A percentile compares a stretch with the other conserved stretches of the same genome.
Evolutionary conservation across 2,797 vertebrate genomes (phyloP).

Genomic region (Falco biarmicus): DNA sequence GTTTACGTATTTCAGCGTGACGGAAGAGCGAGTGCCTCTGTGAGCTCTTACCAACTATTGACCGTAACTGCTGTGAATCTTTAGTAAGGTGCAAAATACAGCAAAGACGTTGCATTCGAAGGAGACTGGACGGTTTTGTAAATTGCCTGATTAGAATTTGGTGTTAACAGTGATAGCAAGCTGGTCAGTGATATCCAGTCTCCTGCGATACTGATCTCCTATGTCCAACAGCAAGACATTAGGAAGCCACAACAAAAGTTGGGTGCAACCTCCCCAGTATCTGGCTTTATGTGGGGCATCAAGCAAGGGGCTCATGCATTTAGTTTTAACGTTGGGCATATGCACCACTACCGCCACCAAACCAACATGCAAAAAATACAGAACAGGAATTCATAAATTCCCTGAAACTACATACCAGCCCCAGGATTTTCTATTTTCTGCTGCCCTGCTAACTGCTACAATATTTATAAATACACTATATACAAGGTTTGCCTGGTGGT

Average conservation of each 20-base stretch:
- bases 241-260: conserved; percentile 87
- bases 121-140: conserved; percentile 77
- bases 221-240: conserved; percentile 82
- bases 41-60: conserved; percentile 66
- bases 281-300: conserved; percentile 96
- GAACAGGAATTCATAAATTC: conserved; percentile 80
- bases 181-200: conserved; percentile 72
- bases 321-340: conserved; percentile 84
- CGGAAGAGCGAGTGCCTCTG: not conserved
- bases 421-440: conserved; percentile 55
- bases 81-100: conserved; percentile 32
- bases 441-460: conserved; percentile 58
- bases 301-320: conserved; percentile 95
- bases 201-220: conserved; percentile 70
- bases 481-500: conserved; percentile 66
- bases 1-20: not conserved
- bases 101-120: conserved; percentile 63
- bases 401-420: conserved; percentile 69
- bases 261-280: conserved; percentile 93
- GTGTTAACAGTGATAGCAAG: conserved; percentile 42
- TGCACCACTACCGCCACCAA: conserved; percentile 84
- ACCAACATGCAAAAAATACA: conserved; percentile 89
- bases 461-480: conserved; percentile 10
- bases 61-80: conserved; percentile 1
- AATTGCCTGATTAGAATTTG: conserved; percentile 36